Evolutionary conservation across 35 echinoderm and acorn worm species (phyloP), one percentile per base, ranked within the genome.

Genomic region (Lytechinus pictus): DNA sequence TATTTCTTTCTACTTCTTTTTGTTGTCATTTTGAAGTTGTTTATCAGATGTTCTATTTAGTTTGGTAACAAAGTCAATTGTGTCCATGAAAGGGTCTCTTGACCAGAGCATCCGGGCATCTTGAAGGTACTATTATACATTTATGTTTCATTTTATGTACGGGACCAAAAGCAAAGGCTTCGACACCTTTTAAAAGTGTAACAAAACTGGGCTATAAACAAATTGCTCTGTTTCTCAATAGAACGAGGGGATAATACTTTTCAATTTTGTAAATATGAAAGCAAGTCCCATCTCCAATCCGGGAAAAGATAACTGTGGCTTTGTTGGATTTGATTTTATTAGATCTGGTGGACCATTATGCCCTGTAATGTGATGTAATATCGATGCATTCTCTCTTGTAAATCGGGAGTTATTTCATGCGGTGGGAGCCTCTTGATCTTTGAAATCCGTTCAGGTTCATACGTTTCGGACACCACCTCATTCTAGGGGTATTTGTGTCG

Each of bases 211-310:
- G 33, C n/a, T 7, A 79, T 79, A 79, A 79, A 71, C 33, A 44
- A 79, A 79, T 79, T 24, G 21, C 66, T 24, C 66, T 79, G 16
- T 79, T n/a, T 79, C 21, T 79, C 66, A 79, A 79, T 79, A 14
- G 21, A 24, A 79, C 66, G 21, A 79, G 16, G 66, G n/a, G 19
- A 24, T 58, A 58, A 79, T 79, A 79, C 66, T 24, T 19, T 79
- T 79, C 66, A 79, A 79, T 79, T 79, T 79, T n/a, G 66, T 79
- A 79, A 79, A 79, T 79, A 79, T 79, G 66, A 79, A 19, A 79
- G 19, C 16, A 79, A 79, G 66, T 79, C 66, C 57, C 16, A 16
- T 60, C 16, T 16, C 10, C 66, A n/a, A 79, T 79, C 14, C 66
- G 16, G 10, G 57, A 60, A 60, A 60, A 79, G 66, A 79, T 79